Percentiles rank a stretch among this genome's conserved stretches.
These are phyloP conservation scores for Stegostoma tigrinum DNA, from an alignment of 2,113 vertebrate species.

Conservation along the genomic window DNA sequence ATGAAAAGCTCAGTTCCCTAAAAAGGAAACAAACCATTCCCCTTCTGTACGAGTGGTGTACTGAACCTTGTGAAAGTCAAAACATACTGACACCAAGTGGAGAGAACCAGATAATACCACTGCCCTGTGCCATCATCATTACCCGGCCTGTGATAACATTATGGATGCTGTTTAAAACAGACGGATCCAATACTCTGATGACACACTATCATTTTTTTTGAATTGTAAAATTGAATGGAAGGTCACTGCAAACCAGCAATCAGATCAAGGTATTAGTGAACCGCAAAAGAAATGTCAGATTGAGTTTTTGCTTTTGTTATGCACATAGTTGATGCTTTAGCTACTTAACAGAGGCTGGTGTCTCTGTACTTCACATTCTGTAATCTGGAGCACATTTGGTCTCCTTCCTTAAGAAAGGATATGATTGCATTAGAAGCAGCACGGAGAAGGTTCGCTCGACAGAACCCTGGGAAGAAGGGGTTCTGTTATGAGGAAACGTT, in stretches of 20 bases:
- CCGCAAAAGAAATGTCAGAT: neutral
- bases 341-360: neutral
- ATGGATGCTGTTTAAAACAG: neutral
- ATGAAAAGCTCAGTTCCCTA: neutral
- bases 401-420: no score
- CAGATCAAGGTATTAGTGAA: neutral
- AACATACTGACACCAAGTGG: conserved; percentile 34
- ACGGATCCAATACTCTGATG: neutral
- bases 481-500: no score
- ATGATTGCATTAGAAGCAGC: no score
- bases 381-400: no score
- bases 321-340: neutral
- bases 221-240: neutral
- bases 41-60: neutral
- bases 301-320: neutral
- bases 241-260: neutral
- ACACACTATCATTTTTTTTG: neutral
- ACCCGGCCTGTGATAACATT: neutral
- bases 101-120: neutral
- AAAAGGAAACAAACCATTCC: neutral
- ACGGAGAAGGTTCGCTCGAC: no score
- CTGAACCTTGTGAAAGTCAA: neutral
- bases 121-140: neutral
- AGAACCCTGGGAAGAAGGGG: no score
- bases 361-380: neutral